phyloP scores from a whole-genome alignment of 2,113 vertebrate genomes.

The Sinosuthora webbiana region DNA sequence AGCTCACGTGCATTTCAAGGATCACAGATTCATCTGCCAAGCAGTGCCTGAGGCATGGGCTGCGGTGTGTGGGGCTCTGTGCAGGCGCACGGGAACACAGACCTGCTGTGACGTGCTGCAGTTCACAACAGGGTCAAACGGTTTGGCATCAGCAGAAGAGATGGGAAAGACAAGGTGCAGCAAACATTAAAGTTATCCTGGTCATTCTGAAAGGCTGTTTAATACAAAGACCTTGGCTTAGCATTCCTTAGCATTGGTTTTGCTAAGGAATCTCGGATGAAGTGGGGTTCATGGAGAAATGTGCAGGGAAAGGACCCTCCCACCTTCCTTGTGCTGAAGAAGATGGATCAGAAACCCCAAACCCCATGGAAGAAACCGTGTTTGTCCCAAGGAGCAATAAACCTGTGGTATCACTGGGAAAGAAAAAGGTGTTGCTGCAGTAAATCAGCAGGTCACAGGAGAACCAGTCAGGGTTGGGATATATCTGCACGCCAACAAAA shows the following conservation, averaged over 20 bases:
- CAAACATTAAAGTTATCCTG: background rate
- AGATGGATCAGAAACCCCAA: background rate
- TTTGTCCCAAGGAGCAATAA: background rate
- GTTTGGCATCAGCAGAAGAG: background rate
- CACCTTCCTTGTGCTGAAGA: background rate
- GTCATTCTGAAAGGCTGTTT: background rate
- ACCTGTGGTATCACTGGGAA: background rate
- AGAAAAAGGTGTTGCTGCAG: background rate
- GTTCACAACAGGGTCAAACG: background rate
- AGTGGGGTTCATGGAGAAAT: background rate
- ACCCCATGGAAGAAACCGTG: background rate
- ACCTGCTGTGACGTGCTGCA: background rate
- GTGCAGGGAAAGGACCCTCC: background rate
- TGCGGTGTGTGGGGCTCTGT: background rate
- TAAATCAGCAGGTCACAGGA: background rate
- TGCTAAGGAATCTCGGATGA: background rate
- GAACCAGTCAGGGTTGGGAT: background rate
- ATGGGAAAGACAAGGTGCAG: background rate
- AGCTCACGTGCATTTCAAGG: fast-evolving
- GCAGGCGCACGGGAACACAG: background rate
- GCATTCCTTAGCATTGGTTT: background rate
- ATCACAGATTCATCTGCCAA: background rate
- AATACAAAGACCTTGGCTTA: background rate
- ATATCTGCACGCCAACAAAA: background rate
- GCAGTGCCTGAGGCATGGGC: background rate